These are phyloP conservation scores for Drosophila paramelanica DNA, from an alignment of 2,888 invertebrate species.

Conservation along the genomic window DNA sequence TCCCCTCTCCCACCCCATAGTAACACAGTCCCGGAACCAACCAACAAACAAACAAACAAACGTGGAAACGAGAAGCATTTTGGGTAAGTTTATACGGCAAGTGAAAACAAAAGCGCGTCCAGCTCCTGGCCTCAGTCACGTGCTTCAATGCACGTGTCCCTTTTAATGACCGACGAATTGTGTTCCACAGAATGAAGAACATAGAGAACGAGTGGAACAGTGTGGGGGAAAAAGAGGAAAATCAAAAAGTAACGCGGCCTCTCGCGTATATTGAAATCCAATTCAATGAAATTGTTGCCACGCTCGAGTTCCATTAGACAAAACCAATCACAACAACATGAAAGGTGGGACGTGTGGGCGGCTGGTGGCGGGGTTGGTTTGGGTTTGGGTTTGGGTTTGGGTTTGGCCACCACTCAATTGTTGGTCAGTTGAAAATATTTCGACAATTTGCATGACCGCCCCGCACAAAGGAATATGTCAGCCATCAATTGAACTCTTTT, in stretches of 20 bases:
- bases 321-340: constrained; percentile 80
- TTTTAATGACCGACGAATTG: constrained; percentile 84
- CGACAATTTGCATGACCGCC: constrained; percentile 76
- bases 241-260: constrained; percentile 63
- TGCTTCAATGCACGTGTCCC: constrained; percentile 84
- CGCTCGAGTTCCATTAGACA: constrained; percentile 84
- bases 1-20: neutral
- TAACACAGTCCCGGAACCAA: neutral
- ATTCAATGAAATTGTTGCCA: constrained; percentile 80
- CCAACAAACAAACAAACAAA: constrained; percentile 42
- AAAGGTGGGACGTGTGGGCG: constrained; percentile 39
- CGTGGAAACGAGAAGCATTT: constrained; percentile 47
- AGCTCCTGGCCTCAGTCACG: constrained; percentile 79
- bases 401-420: constrained; percentile 65
- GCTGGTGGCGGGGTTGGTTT: neutral
- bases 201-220: neutral
- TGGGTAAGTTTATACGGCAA: constrained; percentile 61
- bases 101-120: constrained; percentile 67
- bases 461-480: constrained; percentile 76
- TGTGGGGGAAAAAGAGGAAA: constrained; percentile 32
- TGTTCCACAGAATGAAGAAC: constrained; percentile 26
- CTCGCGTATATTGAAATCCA: constrained; percentile 80
- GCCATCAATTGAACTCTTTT: constrained; percentile 81
- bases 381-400: neutral
- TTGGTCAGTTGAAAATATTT: constrained; percentile 80